A percentile compares a stretch with the other conserved stretches of the same genome.
phyloP scores from a whole-genome alignment of 35 echinoderm and acorn worm genomes.

The Lytechinus variegatus region DNA sequence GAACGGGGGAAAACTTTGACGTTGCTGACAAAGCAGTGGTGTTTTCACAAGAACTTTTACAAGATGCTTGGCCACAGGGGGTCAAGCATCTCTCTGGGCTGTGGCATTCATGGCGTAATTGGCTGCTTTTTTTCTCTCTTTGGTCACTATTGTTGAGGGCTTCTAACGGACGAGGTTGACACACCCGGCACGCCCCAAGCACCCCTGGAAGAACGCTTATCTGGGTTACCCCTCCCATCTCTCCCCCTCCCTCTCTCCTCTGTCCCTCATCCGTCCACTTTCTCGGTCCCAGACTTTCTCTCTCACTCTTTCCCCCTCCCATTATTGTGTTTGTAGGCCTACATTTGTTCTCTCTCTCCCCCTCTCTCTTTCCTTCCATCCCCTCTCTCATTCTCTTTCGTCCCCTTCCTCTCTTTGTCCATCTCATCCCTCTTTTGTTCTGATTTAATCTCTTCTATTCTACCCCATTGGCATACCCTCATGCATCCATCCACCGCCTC shows the following conservation, averaged over 20 bases:
- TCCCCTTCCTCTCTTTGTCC: too few relatives aligned
- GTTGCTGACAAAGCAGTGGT: slow-evolving; percentile 25
- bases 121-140: neutral
- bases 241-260: neutral
- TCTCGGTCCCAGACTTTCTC: neutral
- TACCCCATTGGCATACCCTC: too few relatives aligned
- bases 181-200: slow-evolving; percentile 29
- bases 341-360: neutral
- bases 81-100: neutral
- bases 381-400: neutral
- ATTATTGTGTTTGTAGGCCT: neutral
- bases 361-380: neutral
- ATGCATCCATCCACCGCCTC: too few relatives aligned
- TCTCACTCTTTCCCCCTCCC: neutral
- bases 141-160: neutral
- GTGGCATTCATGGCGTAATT: slow-evolving; percentile 27
- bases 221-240: too few relatives aligned
- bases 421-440: too few relatives aligned
- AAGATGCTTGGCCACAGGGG: neutral
- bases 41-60: neutral
- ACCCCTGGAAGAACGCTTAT: slow-evolving; percentile 6
- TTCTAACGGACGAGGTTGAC: neutral
- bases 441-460: too few relatives aligned
- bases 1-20: neutral
- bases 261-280: neutral